These are phyloP conservation scores for Mamestra brassicae DNA, from an alignment of 2,888 invertebrate species.

Conservation along the genomic window DNA sequence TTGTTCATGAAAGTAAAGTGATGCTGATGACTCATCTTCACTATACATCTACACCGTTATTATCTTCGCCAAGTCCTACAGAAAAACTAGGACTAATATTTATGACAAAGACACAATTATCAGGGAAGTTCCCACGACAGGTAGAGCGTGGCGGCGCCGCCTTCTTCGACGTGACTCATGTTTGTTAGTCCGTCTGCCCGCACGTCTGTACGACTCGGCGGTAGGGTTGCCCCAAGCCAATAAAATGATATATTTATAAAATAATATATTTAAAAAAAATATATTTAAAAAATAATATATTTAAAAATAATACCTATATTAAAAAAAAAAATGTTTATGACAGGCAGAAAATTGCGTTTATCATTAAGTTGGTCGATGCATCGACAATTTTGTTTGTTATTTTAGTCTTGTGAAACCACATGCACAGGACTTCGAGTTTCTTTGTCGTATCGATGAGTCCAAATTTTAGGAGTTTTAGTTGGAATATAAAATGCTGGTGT, in stretches of 20 bases:
- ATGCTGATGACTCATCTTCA: neutral
- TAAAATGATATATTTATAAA: too few relatives aligned
- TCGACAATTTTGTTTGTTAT: neutral
- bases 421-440: too few relatives aligned
- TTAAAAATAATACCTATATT: too few relatives aligned
- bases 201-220: constrained; percentile 32
- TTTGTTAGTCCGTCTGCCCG: constrained; percentile 50
- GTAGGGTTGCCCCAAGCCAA: constrained; percentile 42
- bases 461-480: neutral
- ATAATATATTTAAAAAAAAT: too few relatives aligned
- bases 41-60: constrained; percentile 13
- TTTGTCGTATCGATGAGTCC: neutral
- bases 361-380: neutral
- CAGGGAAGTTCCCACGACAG: constrained; percentile 60
- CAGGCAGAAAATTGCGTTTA: too few relatives aligned
- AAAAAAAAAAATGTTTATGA: too few relatives aligned
- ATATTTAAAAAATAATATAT: too few relatives aligned
- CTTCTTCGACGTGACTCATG: constrained; percentile 52
- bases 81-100: constrained; percentile 34
- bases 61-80: constrained; percentile 10
- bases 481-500: neutral
- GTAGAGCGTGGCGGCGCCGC: constrained; percentile 64
- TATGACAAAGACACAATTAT: constrained; percentile 31
- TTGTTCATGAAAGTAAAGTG: neutral
- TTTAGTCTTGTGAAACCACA: neutral